Conservation (phyloP, 2,113 vertebrate species). For the Scophthalmus maximus region DNA sequence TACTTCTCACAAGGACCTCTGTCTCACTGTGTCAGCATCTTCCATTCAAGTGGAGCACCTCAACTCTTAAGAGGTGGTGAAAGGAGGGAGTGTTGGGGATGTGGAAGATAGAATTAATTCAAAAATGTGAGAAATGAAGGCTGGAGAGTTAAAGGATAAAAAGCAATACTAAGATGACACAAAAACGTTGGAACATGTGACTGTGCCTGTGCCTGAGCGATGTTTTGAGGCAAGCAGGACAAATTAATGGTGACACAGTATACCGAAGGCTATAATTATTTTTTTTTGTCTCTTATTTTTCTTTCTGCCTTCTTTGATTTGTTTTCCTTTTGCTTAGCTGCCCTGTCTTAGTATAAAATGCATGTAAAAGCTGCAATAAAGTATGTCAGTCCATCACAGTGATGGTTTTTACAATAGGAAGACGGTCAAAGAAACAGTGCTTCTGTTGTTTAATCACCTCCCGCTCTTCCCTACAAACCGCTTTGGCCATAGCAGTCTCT, state of each 20-base stretch:
- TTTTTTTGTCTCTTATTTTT: slow-evolving; percentile 41
- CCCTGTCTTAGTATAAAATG: slow-evolving; percentile 47
- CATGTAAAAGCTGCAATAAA: slow-evolving; percentile 70
- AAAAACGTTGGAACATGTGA: slow-evolving; percentile 57
- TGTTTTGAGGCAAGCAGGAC: slow-evolving; percentile 51
- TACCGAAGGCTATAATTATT: slow-evolving; percentile 39
- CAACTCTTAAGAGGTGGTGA: slow-evolving; percentile 74
- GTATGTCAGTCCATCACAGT: slow-evolving; percentile 73
- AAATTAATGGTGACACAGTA: slow-evolving; percentile 43
- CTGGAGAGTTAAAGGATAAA: slow-evolving; percentile 46
- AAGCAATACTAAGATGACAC: slow-evolving; percentile 75
- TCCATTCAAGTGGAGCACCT: slow-evolving; percentile 85
- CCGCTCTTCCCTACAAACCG: slow-evolving; percentile 67
- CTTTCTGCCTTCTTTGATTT: slow-evolving; percentile 53
- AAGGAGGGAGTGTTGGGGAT: slow-evolving; percentile 15
- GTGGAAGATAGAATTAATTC: slow-evolving; percentile 18
- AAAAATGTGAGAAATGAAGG: slow-evolving; percentile 37
- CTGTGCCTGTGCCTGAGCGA: slow-evolving; percentile 64
- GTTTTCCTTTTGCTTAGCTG: slow-evolving; percentile 54
- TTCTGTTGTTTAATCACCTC: slow-evolving; percentile 67
- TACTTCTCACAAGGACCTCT: slow-evolving; percentile 95
- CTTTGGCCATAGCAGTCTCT: slow-evolving; percentile 46
- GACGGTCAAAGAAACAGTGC: slow-evolving; percentile 48
- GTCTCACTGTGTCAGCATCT: slow-evolving; percentile 96
- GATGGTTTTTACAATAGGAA: slow-evolving; percentile 73